Evolutionary conservation across 1,140 invertebrate genomes (phyloP).

Genomic region (Xylocopa sonorina): DNA sequence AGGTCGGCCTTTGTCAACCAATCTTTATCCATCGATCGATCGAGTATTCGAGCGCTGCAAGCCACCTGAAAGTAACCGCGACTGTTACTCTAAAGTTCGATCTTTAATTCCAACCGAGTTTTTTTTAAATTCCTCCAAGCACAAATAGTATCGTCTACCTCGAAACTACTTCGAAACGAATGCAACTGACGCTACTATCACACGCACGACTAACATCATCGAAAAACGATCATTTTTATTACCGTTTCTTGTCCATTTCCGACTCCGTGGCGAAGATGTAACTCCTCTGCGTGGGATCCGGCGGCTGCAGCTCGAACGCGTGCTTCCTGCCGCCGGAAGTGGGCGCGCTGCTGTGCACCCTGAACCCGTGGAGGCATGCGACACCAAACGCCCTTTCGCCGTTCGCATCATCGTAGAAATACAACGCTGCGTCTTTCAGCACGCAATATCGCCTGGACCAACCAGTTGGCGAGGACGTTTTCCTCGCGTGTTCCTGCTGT

Average conservation of each 20-base stretch:
- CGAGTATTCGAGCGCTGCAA: constrained; percentile 96
- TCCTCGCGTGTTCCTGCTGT: constrained; percentile 86
- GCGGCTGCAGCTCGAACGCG: constrained; percentile 95
- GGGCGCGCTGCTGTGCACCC: constrained; percentile 90
- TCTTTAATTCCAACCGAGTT: no score
- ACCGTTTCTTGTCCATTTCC: constrained; percentile 98
- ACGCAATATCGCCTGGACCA: constrained; percentile 97
- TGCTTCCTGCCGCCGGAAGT: constrained; percentile 90
- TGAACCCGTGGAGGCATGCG: constrained; percentile 96
- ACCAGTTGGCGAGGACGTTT: constrained; percentile 84
- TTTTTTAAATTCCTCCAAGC: no score
- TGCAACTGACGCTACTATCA: no score
- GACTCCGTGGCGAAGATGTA: constrained; percentile 97
- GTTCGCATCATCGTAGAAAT: constrained; percentile 95
- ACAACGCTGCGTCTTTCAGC: constrained; percentile 96
- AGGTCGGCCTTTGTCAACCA: constrained; percentile 83
- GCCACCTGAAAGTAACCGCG: constrained; percentile 89
- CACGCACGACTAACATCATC: no score
- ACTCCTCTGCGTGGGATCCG: constrained; percentile 91
- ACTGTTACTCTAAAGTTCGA: background rate
- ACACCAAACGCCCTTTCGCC: constrained; percentile 94
- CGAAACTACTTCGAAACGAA: no score
- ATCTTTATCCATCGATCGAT: constrained; percentile 98
- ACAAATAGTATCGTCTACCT: background rate
- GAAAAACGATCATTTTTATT: no score